These are phyloP conservation scores for Arothron firmamentum DNA, from an alignment of 2,113 vertebrate species.

Conservation along the genomic window DNA sequence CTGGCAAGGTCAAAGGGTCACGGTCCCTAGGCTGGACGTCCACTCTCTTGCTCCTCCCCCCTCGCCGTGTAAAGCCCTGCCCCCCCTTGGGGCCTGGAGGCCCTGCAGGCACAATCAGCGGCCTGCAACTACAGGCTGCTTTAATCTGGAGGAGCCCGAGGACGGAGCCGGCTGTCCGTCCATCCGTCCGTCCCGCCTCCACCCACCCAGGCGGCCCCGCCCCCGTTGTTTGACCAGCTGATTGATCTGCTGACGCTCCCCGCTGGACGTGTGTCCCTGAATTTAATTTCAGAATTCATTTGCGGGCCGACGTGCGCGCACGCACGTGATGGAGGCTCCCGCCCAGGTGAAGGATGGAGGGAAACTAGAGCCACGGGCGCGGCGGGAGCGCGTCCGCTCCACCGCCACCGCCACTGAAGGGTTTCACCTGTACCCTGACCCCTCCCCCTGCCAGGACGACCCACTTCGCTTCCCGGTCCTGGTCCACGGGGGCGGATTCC, in stretches of 20 bases:
- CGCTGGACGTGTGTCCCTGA: constrained; percentile 70
- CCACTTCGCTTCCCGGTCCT: no score
- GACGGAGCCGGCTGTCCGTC: constrained; percentile 64
- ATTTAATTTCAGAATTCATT: constrained; percentile 76
- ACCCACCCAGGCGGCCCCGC: constrained; percentile 11
- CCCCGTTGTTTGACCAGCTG: constrained; percentile 69
- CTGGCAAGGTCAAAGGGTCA: constrained; percentile 80
- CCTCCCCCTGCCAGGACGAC: no score
- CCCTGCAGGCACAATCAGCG: constrained; percentile 73
- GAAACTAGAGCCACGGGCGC: constrained; percentile 33
- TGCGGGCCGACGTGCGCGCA: constrained; percentile 57
- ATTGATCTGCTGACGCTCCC: constrained; percentile 71
- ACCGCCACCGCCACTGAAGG: no score
- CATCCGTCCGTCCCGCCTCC: constrained; percentile 60
- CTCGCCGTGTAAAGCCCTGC: constrained; percentile 39
- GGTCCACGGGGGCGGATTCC: no score
- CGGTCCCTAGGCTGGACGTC: constrained; percentile 74
- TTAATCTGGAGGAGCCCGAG: constrained; percentile 67
- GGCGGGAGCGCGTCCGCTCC: no score
- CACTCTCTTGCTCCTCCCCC: constrained; percentile 59
- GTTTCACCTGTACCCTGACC: no score
- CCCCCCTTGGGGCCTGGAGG: constrained; percentile 59
- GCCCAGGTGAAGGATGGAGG: constrained; percentile 39
- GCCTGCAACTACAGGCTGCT: constrained; percentile 50
- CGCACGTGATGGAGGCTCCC: constrained; percentile 66